phyloP scores from a whole-genome alignment of 2,113 vertebrate species.

The Anas platyrhynchos region DNA sequence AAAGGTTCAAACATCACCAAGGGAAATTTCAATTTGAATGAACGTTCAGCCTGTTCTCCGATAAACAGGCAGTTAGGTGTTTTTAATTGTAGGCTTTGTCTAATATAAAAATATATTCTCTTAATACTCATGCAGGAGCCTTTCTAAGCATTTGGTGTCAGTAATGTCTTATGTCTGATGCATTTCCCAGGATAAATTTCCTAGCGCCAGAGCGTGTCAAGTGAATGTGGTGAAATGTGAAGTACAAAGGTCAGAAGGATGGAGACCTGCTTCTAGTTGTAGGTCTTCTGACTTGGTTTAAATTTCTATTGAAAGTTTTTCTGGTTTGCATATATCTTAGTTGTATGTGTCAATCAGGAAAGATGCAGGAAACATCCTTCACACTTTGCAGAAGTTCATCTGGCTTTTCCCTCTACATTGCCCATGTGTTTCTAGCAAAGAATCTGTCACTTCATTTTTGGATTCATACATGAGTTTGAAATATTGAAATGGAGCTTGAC shows the following conservation, averaged over 20 bases:
- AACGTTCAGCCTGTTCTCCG: not conserved
- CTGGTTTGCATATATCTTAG: not conserved
- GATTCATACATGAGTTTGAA: constrained; percentile 4
- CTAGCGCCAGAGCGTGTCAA: not conserved
- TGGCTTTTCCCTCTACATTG: not conserved
- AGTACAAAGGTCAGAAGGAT: not conserved
- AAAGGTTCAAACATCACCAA: not conserved
- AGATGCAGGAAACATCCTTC: not conserved
- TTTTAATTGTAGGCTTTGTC: not conserved
- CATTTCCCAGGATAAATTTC: not conserved
- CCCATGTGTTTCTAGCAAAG: not conserved
- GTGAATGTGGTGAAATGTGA: not conserved
- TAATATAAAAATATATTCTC: not conserved
- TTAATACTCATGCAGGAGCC: not conserved
- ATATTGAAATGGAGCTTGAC: constrained; percentile 6
- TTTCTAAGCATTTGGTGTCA: constrained; percentile 41
- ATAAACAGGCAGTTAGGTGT: not conserved
- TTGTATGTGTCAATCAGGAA: not conserved
- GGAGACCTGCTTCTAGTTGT: not conserved
- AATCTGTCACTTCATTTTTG: constrained; percentile 31
- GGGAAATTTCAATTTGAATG: not conserved
- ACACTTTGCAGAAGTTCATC: not conserved
- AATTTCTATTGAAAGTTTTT: not conserved
- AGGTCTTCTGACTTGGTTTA: not conserved
- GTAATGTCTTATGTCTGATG: constrained; percentile 19